Evolutionary conservation across 2,888 invertebrate species (phyloP).

Genomic region (Melieria crassipennis): DNA sequence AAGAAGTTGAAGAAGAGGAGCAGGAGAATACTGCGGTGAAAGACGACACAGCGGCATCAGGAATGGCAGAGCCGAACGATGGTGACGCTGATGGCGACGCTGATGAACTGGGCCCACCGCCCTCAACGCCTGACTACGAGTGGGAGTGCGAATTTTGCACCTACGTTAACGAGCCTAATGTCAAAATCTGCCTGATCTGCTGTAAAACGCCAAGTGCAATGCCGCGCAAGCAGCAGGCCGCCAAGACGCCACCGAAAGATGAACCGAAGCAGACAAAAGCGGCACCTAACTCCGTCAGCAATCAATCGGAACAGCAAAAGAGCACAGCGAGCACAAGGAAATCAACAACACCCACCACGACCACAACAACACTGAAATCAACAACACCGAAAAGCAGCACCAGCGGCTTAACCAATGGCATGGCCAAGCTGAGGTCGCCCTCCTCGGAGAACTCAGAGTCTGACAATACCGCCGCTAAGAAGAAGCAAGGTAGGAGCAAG

Average conservation of each 20-base stretch:
- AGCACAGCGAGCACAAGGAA: neutral
- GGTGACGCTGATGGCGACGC: constrained; percentile 25
- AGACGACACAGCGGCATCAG: constrained; percentile 11
- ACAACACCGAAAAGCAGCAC: constrained; percentile 26
- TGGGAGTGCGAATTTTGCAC: constrained; percentile 95
- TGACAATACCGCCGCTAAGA: constrained; percentile 56
- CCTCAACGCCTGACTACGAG: constrained; percentile 69
- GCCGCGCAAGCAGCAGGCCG: constrained; percentile 51
- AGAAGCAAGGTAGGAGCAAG: constrained; percentile 76
- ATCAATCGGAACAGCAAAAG: constrained; percentile 10
- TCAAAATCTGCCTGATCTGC: constrained; percentile 84
- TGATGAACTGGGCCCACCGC: constrained; percentile 63
- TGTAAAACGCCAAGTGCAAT: constrained; percentile 78
- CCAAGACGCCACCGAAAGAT: constrained; percentile 12
- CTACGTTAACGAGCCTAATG: constrained; percentile 82
- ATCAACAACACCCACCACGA: neutral
- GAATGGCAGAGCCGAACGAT: constrained; percentile 1
- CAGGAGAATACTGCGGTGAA: constrained; percentile 44
- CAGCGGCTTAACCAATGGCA: constrained; percentile 42
- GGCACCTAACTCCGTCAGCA: neutral
- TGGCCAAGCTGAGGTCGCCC: constrained; percentile 42
- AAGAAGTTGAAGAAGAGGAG: constrained; percentile 33
- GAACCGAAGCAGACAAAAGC: constrained; percentile 21
- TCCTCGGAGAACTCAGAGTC: constrained; percentile 51
- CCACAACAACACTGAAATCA: constrained; percentile 35